Evolutionary conservation across 2,113 vertebrate species (phyloP), one percentile per base, ranked within the genome.

Genomic region (Podarcis muralis): DNA sequence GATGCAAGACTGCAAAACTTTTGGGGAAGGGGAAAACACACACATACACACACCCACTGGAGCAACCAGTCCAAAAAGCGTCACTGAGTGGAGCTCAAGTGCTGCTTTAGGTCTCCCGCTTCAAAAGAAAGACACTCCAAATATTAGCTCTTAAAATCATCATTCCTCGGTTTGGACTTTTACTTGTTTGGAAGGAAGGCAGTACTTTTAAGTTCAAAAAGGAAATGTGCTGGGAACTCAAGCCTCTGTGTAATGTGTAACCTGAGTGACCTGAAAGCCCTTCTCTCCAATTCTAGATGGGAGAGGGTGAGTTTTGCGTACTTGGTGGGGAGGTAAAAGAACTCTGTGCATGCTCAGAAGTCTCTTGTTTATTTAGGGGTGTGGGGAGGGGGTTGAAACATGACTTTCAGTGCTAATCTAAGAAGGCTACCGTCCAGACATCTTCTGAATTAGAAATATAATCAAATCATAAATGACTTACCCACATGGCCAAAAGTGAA

Each of bases 71-170:
- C 93, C 93, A 84, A 86, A 78, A 92, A 89, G 93, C 89, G 88
- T 93, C 94, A 84, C 96, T 81, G 57, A 88, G 95, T 95, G 94
- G 95, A 95, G 93, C 94, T 93, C 94, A 93, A 87, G 90, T 27
- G 89, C 94, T 93, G n/a, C 90, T 88, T 92, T 76, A 92, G 93
- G 85, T 53, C 81, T 16, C 87, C 32, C 75, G 1, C 83, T 91
- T 95, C 40, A 72, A 92, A 90, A 86, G 69, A 91, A 94, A 94
- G 93, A 94, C 92, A 88, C 93, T 93, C 95, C 92, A 90, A 89
- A 90, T 90, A 94, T 85, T 92, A 91, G 85, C 92, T 85, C 93
- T 92, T 5, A 95, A 88, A 95, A 94, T 83, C 72, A 90, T 93
- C 68, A 32, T 81, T 90, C 87, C 82, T 89, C 81, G 85, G 76